These are phyloP conservation scores for Drosophila histrio DNA, from an alignment of 2,888 invertebrate species.

Conservation along the genomic window DNA sequence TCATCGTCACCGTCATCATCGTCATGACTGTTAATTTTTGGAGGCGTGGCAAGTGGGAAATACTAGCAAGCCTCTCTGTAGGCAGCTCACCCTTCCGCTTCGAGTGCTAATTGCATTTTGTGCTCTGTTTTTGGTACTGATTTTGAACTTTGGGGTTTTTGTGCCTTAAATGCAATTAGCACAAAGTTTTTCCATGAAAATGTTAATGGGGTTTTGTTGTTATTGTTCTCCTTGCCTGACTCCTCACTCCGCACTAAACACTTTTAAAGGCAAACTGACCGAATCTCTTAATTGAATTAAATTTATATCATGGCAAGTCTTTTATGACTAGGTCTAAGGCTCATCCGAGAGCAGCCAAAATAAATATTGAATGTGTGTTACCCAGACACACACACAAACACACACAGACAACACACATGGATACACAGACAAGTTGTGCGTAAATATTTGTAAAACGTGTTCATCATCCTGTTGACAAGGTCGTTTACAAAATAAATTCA, in stretches of 20 bases:
- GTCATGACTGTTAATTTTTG: slow-evolving; percentile 36
- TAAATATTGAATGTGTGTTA: slow-evolving; percentile 37
- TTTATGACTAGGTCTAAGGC: not conserved
- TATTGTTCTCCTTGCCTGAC: slow-evolving; percentile 14
- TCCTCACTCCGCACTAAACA: not conserved
- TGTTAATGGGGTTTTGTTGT: slow-evolving; percentile 50
- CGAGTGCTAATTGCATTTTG: slow-evolving; percentile 70
- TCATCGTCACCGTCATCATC: slow-evolving; percentile 25
- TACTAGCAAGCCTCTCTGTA: not conserved
- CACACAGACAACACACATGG: slow-evolving; percentile 10
- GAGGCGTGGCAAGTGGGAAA: slow-evolving; percentile 22
- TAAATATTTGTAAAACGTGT: slow-evolving; percentile 73
- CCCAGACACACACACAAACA: slow-evolving; percentile 24
- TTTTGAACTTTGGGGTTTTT: slow-evolving; percentile 55
- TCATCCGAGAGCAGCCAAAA: slow-evolving; percentile 29
- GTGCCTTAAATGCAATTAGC: slow-evolving; percentile 67
- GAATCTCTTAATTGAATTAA: slow-evolving; percentile 57
- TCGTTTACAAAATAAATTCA: slow-evolving; percentile 70
- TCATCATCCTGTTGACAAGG: slow-evolving; percentile 75
- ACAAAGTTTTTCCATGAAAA: slow-evolving; percentile 58
- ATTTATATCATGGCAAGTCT: slow-evolving; percentile 40
- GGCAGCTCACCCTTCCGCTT: slow-evolving; percentile 30
- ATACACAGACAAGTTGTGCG: slow-evolving; percentile 24
- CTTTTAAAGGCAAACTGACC: slow-evolving; percentile 23
- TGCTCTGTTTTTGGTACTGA: slow-evolving; percentile 52